Evolutionary conservation across 2,113 vertebrate genomes (phyloP).

Genomic region (Phodopus roborovskii): DNA sequence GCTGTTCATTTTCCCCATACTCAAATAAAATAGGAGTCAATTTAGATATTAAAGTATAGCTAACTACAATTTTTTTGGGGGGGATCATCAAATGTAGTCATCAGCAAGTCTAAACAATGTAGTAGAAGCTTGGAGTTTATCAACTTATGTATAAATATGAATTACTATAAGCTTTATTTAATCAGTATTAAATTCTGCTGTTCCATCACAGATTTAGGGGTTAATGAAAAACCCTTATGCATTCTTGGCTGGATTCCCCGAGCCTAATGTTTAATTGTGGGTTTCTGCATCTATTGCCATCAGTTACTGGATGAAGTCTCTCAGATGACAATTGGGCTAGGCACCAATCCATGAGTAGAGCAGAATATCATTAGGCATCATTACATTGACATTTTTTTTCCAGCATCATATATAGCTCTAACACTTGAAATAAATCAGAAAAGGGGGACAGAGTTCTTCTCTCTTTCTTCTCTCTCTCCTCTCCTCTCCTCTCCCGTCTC

Average conservation of each 20-base stretch:
- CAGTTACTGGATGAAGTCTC: no score
- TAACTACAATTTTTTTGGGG: background rate
- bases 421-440: background rate
- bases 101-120: background rate
- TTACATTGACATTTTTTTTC: no score
- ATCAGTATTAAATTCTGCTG: background rate
- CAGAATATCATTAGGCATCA: no score
- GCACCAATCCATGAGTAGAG: no score
- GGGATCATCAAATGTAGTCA: background rate
- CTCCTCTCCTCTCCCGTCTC: no score
- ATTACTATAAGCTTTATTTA: conserved; percentile 1
- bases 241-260: background rate
- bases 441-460: no score
- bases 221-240: background rate
- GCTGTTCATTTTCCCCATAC: background rate
- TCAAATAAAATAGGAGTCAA: background rate
- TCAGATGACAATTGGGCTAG: no score
- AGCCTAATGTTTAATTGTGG: no score
- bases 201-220: background rate
- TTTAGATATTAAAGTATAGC: background rate
- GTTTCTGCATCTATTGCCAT: no score
- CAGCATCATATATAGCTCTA: background rate
- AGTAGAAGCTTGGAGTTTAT: background rate
- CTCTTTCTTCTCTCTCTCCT: no score
- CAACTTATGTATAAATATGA: background rate